Base-by-base conservation (phyloP, 2,113 vertebrate species). In the Paraplagusia blochii region DNA sequence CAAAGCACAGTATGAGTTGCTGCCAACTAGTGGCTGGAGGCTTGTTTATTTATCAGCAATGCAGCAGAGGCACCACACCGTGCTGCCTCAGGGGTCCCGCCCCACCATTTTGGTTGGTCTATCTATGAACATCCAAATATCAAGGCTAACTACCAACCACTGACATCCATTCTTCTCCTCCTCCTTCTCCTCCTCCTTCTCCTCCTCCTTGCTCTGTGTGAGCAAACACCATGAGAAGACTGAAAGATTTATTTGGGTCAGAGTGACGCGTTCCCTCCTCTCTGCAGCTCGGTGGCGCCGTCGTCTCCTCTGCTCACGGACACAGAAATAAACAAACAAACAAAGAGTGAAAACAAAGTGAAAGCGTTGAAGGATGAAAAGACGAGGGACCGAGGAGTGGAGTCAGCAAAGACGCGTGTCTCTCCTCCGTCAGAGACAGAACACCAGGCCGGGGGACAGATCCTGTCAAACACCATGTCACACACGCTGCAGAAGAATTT, bases 361-460 rank as follows among this genome's bases (percentile, higher is more conserved):
- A 77, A 69, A 42, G 44, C 38, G 44, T 44, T 40, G 43, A 45
- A 53, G 72, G 72, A 76, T 66, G 57, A 77, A 63, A 44, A 42
- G 44, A 51, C 54, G 72, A 68, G 58, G 58, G 44, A 64, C 50
- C 56, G 77, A 88, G 81, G 52, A 68, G 76, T 79, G 54, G 78
- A 81, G 85, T 85, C 81, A 87, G 83, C 81, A 83, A 70, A 84
- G 66, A 54, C 59, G 79, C 76, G 70, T 79, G 53, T 45, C 50
- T 43, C 64, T 76, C 58, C 72, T 54, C 63, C 66, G 43, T 78
- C 67, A 75, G 56, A 77, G 71, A 58, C 70, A 72, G 69, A 62
- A 46, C 59, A 68, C 51, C 67, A 63, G 72, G 66, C 80, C 69
- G 50, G 64, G 71, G 56, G 76, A 79, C 67, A 66, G 60, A 70